Base-by-base conservation (phyloP, 2,888 invertebrate species). In the Tenodera sinensis region DNA sequence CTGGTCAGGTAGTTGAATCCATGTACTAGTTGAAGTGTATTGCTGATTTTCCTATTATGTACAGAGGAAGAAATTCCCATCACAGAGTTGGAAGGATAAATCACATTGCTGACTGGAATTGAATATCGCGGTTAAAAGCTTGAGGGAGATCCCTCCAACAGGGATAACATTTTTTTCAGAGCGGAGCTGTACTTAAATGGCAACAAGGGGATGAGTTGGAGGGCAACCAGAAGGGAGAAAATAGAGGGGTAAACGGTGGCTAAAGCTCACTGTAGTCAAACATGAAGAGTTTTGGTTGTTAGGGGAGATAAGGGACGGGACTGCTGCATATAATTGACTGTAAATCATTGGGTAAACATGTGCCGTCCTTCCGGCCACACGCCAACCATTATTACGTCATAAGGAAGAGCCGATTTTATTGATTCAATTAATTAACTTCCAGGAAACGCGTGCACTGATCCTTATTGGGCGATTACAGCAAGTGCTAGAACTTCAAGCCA, bases 301-400 rank as follows among this genome's bases (percentile, higher is more conserved):
- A 54, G 54, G 54, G 54, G 54, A 71, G 54, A 71, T 71, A 71
- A 28, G 28, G 42, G 25, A 27, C 47, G 28, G 42, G 25, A 27
- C 47, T 47, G 85, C 81, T 85, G 84, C 85, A 34, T 86, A 89
- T 89, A 89, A 89, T 89, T 89, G 86, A 83, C 86, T 83, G 86
- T 86, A 89, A 89, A 89, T 89, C 89, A 89, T 89, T 86, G 83
- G 88, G 84, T 71, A 88, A 54, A 88, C 88, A 88, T 84, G 84
- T 88, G 88, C 71, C 84, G 15, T 34, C 42, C 83, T n/a, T 34
- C 42, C 84, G 20, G 54, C 54, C 54, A 71, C 54, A 71, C 54
- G 81, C 27, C 34, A 34, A 34, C 83, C 87, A 87, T 87, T 83
- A 87, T 87, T 87, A 87, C 83, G 82, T 87, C 87, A 83, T 87